These are phyloP conservation scores for Heliconius eleuchia DNA, from an alignment of 1,140 invertebrate genomes.

Conservation along the genomic window DNA sequence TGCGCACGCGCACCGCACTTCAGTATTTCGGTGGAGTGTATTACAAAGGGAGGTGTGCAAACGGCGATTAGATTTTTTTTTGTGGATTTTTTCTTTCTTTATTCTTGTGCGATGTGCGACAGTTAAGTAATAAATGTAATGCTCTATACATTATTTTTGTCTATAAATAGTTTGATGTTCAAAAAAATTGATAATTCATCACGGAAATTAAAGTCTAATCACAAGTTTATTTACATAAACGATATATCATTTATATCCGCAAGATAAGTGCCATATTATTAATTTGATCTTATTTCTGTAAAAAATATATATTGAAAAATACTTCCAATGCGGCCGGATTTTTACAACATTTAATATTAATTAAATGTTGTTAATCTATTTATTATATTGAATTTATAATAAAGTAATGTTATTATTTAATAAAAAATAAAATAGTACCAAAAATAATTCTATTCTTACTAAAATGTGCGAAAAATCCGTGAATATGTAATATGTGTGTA, in stretches of 20 bases:
- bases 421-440: too few relatives aligned
- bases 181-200: background rate
- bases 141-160: background rate
- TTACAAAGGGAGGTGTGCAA: background rate
- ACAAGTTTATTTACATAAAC: background rate
- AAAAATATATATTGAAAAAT: background rate
- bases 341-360: too few relatives aligned
- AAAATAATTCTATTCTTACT: too few relatives aligned
- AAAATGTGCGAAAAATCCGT: too few relatives aligned
- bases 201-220: background rate
- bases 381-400: too few relatives aligned
- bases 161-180: background rate
- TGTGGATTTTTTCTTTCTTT: background rate
- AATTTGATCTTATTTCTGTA: background rate
- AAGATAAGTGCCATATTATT: background rate
- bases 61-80: background rate
- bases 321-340: too few relatives aligned
- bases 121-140: background rate
- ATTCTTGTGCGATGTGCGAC: background rate
- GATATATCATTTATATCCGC: background rate
- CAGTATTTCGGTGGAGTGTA: background rate
- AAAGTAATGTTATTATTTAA: too few relatives aligned
- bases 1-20: background rate
- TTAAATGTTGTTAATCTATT: too few relatives aligned
- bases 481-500: too few relatives aligned